Conservation (phyloP, 2,888 invertebrate species). For the Sylvicola fuscatus region DNA sequence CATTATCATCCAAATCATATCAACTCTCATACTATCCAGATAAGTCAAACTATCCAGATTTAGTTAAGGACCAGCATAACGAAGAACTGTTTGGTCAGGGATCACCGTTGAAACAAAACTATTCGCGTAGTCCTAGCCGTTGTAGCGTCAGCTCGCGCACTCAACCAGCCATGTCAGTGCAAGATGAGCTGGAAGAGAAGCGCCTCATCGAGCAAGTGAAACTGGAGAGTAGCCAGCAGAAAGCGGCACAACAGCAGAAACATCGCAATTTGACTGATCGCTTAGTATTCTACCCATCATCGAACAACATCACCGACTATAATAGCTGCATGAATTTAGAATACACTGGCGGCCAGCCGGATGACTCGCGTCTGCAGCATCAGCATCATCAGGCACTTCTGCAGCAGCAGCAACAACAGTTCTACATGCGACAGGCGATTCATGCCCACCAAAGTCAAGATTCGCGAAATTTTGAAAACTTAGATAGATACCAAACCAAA, state of each 20-base stretch:
- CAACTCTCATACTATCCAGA: constrained; percentile 1
- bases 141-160: not conserved
- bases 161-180: not conserved
- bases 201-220: constrained; percentile 1
- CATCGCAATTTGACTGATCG: constrained; percentile 44
- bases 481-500: constrained; percentile 1
- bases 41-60: constrained; percentile 8
- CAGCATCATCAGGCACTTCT: constrained; percentile 8
- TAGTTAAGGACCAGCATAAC: constrained; percentile 6
- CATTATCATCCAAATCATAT: not conserved
- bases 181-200: constrained; percentile 1
- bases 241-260: constrained; percentile 9
- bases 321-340: constrained; percentile 20
- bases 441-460: constrained; percentile 12
- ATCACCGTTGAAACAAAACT: not conserved
- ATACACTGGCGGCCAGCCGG: constrained; percentile 1
- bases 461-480: constrained; percentile 10
- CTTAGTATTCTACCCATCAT: constrained; percentile 55
- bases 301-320: constrained; percentile 26
- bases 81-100: not conserved
- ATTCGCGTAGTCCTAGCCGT: not conserved
- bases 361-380: not conserved
- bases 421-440: constrained; percentile 12
- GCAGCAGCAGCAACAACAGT: constrained; percentile 4
- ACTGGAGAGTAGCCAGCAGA: not conserved